Conservation (phyloP, 1,140 invertebrate species). For the Drosophila ercepeae region DNA sequence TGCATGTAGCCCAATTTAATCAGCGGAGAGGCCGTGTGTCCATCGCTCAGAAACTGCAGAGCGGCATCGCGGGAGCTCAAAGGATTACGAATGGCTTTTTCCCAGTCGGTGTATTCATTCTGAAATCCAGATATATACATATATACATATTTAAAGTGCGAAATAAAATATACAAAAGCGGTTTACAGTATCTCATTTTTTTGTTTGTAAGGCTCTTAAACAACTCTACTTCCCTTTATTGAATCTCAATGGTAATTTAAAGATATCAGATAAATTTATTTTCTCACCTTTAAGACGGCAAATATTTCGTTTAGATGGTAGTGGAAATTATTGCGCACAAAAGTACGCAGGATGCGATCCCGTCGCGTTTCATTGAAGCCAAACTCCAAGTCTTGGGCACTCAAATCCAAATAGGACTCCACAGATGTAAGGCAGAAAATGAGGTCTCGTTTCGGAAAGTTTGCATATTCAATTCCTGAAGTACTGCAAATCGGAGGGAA, state of each 20-base stretch:
- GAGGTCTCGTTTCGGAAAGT: conserved; percentile 92
- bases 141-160: not conserved
- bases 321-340: conserved; percentile 94
- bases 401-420: conserved; percentile 91
- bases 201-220: no score
- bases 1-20: conserved; percentile 92
- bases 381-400: conserved; percentile 91
- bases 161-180: conserved; percentile 1
- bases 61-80: conserved; percentile 90
- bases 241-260: no score
- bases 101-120: conserved; percentile 97
- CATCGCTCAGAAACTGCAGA: conserved; percentile 92
- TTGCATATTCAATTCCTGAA: conserved; percentile 90
- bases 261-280: not conserved
- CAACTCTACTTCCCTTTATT: no score
- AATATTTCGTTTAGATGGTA: conserved; percentile 96
- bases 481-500: conserved; percentile 84
- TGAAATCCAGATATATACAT: conserved; percentile 15
- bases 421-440: conserved; percentile 90
- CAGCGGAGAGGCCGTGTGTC: conserved; percentile 92
- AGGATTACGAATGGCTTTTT: conserved; percentile 90
- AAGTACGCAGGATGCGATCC: conserved; percentile 93
- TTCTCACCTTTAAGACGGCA: conserved; percentile 89
- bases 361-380: conserved; percentile 93
- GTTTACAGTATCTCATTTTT: not conserved